These are phyloP conservation scores for Oenanthe oenanthe DNA, from an alignment of 2,113 vertebrate genomes.

Conservation along the genomic window DNA sequence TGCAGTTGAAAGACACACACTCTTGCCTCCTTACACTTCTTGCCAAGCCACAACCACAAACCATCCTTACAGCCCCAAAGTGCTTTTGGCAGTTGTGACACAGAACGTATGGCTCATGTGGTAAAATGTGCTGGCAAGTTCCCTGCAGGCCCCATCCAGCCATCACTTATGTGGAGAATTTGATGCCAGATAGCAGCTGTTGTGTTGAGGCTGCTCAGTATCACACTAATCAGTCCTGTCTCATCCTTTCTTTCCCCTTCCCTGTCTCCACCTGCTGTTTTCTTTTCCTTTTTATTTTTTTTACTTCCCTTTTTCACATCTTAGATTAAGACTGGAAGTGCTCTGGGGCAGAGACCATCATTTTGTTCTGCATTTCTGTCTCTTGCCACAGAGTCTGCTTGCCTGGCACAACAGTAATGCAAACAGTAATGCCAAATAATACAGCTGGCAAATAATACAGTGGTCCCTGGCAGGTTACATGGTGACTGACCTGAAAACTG, in stretches of 20 bases:
- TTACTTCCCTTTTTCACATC: neutral
- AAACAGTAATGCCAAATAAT: neutral
- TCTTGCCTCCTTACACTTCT: constrained; percentile 7
- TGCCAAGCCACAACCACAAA: constrained; percentile 66
- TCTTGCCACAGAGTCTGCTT: fast-evolving
- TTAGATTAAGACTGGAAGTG: neutral
- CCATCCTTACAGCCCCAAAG: constrained; percentile 42
- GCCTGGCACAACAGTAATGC: neutral
- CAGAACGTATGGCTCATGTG: constrained; percentile 61
- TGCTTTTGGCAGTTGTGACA: constrained; percentile 64
- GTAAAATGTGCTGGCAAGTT: constrained; percentile 61
- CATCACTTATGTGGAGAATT: neutral
- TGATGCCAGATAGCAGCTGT: constrained; percentile 53
- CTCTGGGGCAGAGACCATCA: neutral
- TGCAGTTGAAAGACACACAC: constrained; percentile 17
- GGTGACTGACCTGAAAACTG: neutral
- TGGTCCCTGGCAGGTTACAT: neutral
- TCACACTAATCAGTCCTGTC: neutral
- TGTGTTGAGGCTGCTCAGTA: neutral
- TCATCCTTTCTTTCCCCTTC: constrained; percentile 38
- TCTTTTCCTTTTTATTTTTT: neutral
- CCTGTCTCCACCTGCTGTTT: constrained; percentile 56
- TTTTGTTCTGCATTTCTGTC: neutral
- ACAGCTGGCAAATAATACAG: neutral
- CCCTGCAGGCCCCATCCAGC: constrained; percentile 13